phyloP scores from a whole-genome alignment of 2,113 vertebrate genomes.

The Stigmatopora nigra region DNA sequence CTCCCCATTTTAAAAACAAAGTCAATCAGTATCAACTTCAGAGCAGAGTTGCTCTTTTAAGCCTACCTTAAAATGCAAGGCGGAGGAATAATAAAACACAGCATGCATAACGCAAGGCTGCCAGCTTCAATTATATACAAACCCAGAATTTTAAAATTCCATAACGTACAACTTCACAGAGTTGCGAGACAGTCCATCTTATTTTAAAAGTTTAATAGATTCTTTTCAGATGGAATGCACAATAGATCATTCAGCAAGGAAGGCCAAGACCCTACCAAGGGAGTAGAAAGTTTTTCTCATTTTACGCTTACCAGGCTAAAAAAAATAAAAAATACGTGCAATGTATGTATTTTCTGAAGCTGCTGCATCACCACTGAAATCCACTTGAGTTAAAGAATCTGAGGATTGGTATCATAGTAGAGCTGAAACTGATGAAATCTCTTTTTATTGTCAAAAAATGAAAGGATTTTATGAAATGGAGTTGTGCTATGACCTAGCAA shows the following conservation, averaged over 20 bases:
- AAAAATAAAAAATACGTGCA: neutral
- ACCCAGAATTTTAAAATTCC: neutral
- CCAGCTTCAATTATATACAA: neutral
- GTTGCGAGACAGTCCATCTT: neutral
- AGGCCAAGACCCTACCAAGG: neutral
- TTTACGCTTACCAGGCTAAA: neutral
- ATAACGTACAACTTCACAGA: neutral
- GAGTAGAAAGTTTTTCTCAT: neutral
- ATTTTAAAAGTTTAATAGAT: neutral
- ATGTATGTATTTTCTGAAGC: too few relatives aligned
- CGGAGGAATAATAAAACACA: neutral
- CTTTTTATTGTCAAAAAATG: too few relatives aligned
- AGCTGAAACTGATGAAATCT: too few relatives aligned
- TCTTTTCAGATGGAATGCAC: neutral
- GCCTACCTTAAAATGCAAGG: neutral
- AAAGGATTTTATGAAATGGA: too few relatives aligned
- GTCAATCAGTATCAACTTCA: neutral
- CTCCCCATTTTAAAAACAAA: neutral
- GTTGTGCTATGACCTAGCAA: too few relatives aligned
- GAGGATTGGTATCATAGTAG: too few relatives aligned
- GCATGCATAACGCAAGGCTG: neutral
- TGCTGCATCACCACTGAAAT: neutral
- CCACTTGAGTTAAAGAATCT: neutral
- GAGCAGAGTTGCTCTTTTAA: neutral
- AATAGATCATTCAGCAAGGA: neutral